Base-by-base conservation (phyloP, 1,140 invertebrate genomes). In the Calephelis virginiensis region DNA sequence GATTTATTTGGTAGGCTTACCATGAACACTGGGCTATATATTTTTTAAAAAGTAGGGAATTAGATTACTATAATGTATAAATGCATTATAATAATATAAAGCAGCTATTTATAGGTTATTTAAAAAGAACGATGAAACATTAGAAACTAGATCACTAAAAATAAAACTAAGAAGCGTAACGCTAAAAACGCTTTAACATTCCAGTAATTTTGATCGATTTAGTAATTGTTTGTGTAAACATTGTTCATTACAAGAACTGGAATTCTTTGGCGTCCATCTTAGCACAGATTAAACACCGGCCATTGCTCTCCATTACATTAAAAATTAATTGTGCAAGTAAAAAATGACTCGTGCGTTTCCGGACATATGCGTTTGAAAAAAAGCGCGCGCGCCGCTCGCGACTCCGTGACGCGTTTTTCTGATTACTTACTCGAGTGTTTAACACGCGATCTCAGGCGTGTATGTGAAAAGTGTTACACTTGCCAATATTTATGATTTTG, bases 381-480 rank as follows among this genome's bases (percentile, higher is more conserved):
- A 85, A 85, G 47, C 47, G 63, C 63, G 63, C 66, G 73, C 70
- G 78, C 78, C 77, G 50, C 63, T 63, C 74, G 76, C 72, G 64
- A 48, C 73, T 67, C 72, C 83, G 83, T 85, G 76, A 83, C 77
- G 82, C 78, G 82, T 83, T 85, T 85, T 84, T 85, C 73, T 72
- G 68, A 74, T 78, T 83, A 82, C 82, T 85, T 80, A 82, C 71
- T 68, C 63, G n/a, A 53, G 63, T 72, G 64, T 69, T 69, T 64
- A 50, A 63, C 66, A 72, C 65, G 73, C 81, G 78, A 78, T 78
- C 78, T 75, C 50, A 53, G 47, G 14, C 59, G 59, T 48, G 64
- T 69, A 65, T 66, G 69, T 73, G 70, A 71, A 70, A 71, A 71
- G 65, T 69, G 63, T 64, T 56, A 64, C 63, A 64, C 43, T 50